Evolutionary conservation across 2,888 invertebrate species (phyloP).

Genomic region (Pardosa pseudoannulata): DNA sequence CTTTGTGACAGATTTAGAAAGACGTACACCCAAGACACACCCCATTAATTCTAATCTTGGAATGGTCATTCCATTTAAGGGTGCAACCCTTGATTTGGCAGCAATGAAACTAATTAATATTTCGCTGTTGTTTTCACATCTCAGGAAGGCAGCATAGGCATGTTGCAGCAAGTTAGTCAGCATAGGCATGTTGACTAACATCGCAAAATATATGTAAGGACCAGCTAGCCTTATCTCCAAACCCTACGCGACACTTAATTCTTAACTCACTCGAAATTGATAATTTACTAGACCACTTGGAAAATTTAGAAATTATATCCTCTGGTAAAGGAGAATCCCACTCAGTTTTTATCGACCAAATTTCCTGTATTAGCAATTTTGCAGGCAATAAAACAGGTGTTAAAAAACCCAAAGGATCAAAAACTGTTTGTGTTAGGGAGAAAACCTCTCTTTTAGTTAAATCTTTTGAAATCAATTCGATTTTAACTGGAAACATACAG

Average conservation of each 20-base stretch:
- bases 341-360: conserved; percentile 64
- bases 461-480: neutral
- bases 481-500: neutral
- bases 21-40: neutral
- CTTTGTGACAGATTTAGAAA: neutral
- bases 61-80: neutral
- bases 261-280: neutral
- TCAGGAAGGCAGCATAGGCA: neutral
- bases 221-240: neutral
- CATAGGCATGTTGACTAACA: neutral
- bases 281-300: too few species aligned
- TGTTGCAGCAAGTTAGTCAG: too few species aligned
- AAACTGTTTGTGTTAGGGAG: neutral
- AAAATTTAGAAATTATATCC: neutral
- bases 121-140: neutral
- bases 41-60: neutral
- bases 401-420: neutral
- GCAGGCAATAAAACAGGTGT: neutral
- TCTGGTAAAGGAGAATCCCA: neutral
- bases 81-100: neutral
- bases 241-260: neutral
- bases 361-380: neutral
- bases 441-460: neutral
- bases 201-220: neutral
- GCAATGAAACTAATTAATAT: neutral